Conservation (phyloP, 1,140 invertebrate genomes). For the Sitodiplosis mosellana region DNA sequence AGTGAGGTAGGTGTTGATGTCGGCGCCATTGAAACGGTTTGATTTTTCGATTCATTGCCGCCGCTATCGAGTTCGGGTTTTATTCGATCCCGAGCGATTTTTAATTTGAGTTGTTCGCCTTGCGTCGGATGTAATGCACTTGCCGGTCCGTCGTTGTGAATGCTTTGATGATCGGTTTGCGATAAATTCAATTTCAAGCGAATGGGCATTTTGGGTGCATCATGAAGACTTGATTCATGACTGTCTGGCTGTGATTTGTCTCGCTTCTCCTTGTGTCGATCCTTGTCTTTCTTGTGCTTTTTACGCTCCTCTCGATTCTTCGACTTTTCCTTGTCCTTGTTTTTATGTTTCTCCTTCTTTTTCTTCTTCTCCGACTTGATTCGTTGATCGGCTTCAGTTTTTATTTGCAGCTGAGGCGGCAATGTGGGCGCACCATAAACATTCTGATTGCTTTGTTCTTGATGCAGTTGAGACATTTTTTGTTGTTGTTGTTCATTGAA, state of each 20-base stretch:
- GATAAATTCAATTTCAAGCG: slow-evolving; percentile 6
- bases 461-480: background rate
- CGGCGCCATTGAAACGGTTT: slow-evolving; percentile 11
- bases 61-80: slow-evolving; percentile 22
- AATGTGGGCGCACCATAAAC: background rate
- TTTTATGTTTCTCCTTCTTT: slow-evolving; percentile 42
- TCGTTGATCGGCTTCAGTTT: slow-evolving; percentile 22
- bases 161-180: slow-evolving; percentile 7
- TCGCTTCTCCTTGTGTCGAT: slow-evolving; percentile 34
- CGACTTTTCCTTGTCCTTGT: slow-evolving; percentile 45
- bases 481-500: background rate
- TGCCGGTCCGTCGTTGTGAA: slow-evolving; percentile 13
- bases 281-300: slow-evolving; percentile 40
- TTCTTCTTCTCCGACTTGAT: slow-evolving; percentile 40
- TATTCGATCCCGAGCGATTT: slow-evolving; percentile 40
- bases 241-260: slow-evolving; percentile 22
- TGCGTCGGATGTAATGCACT: slow-evolving; percentile 15
- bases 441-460: background rate
- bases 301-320: slow-evolving; percentile 35
- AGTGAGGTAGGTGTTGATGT: slow-evolving; percentile 20
- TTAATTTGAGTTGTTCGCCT: slow-evolving; percentile 38
- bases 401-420: slow-evolving; percentile 5
- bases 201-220: background rate
- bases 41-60: slow-evolving; percentile 10
- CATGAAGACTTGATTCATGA: background rate